Base-by-base conservation (phyloP, 2,797 vertebrate genomes). In the Galago senegalensis region DNA sequence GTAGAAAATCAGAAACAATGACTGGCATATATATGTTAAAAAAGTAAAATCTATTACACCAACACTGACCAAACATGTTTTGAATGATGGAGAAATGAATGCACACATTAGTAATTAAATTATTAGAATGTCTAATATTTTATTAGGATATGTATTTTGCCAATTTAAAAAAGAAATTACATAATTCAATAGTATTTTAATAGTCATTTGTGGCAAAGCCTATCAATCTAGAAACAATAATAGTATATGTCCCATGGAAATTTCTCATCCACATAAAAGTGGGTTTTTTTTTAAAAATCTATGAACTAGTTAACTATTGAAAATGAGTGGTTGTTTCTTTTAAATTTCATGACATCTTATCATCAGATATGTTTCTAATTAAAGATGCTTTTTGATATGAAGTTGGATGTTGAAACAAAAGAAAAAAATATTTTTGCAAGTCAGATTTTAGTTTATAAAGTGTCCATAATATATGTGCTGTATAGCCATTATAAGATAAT, bases 351-450 rank as follows among this genome's bases (percentile, higher is more conserved):
- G 29, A 53, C 61, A 56, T 79, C 29, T 96, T 70, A 86, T 53
- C 95, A 31, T 97, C 56, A 88, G 31, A 65, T 75, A 58, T 13
- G 72, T 40, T 76, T 89, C 65, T 56, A 82, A 92, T 46, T 43
- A 93, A 95, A 88, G 25, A 17, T 67, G 20, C 31, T 81, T 83
- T 40, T 88, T 93, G 29, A 72, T 61, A 72, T 76, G 14, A 94
- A 90, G 92, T 34, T 93, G 5, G 3, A 90, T 80, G 65, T 34
- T 88, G 80, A 40, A 88, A 17, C 53, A 86, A 49, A 88, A 90
- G 67, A 49, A 85, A 88, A 89, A 95, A 89, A 31, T 87, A n/a
- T 37, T 85, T 91, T 85, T 82, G 65, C 40, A 93, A 94, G 46
- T 46, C 67, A 77, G 10, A 76, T 86, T 88, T 93, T 53, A 91